Evolutionary conservation across 2,797 vertebrate genomes (phyloP).

Genomic region (Leptatherina wallacei): DNA sequence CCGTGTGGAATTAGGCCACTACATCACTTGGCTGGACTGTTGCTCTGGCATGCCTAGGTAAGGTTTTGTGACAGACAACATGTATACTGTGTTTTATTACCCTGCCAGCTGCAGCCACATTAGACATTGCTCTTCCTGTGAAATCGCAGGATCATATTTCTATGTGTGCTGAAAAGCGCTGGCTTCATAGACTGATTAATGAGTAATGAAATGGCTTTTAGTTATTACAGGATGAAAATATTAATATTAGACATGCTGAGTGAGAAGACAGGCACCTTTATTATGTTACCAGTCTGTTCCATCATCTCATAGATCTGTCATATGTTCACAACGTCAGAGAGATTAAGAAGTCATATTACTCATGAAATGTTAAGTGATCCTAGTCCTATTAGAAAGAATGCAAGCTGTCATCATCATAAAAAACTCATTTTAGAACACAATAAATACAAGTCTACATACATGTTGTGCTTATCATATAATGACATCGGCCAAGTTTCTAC

Average conservation of each 20-base stretch:
- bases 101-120: conserved; percentile 72
- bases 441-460: conserved; percentile 44
- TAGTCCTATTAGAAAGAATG: conserved; percentile 50
- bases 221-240: conserved; percentile 78
- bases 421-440: conserved; percentile 51
- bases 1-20: conserved; percentile 31
- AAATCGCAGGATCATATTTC: conserved; percentile 75
- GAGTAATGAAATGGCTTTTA: conserved; percentile 80
- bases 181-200: conserved; percentile 77
- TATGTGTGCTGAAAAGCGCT: conserved; percentile 55
- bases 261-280: conserved; percentile 73
- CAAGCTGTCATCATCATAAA: conserved; percentile 61
- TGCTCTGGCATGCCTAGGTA: conserved; percentile 50
- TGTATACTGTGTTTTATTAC: conserved; percentile 69
- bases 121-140: conserved; percentile 62
- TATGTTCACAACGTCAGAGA: conserved; percentile 60
- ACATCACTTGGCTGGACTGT: conserved; percentile 48
- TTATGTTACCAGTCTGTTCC: conserved; percentile 73
- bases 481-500: conserved; percentile 13
- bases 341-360: conserved; percentile 75
- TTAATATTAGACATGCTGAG: conserved; percentile 77
- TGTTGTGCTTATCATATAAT: conserved; percentile 22
- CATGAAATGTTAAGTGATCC: conserved; percentile 71
- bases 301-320: conserved; percentile 75
- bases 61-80: conserved; percentile 69